Conservation (phyloP, 2,888 invertebrate species). For the Spisula subtruncata region DNA sequence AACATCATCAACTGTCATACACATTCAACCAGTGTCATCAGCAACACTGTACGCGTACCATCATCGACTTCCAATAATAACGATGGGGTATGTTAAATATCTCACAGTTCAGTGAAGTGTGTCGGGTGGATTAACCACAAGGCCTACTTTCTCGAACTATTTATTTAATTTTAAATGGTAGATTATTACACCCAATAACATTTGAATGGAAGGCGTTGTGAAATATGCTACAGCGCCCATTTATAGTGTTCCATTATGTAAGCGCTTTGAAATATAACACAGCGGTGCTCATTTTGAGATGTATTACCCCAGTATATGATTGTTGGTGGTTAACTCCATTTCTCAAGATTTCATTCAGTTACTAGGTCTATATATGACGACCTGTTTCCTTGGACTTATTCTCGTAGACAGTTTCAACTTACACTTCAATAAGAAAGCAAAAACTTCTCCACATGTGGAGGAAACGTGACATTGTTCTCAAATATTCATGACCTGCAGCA, state of each 20-base stretch:
- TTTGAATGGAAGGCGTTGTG: constrained; percentile 22
- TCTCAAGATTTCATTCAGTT: too few species aligned
- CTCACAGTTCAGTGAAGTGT: neutral
- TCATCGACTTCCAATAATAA: constrained; percentile 4
- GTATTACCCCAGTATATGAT: too few species aligned
- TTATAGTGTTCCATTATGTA: neutral
- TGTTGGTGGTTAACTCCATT: too few species aligned
- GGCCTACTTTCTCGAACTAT: neutral
- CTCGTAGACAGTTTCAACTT: too few species aligned
- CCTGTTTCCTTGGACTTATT: too few species aligned
- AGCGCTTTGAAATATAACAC: too few species aligned
- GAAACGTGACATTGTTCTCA: too few species aligned
- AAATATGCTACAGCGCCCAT: neutral
- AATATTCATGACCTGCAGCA: too few species aligned
- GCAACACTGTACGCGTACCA: neutral
- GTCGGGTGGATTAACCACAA: constrained; percentile 1
- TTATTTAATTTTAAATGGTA: neutral
- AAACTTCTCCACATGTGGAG: too few species aligned
- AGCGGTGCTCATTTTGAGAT: too few species aligned
- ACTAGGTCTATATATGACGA: too few species aligned
- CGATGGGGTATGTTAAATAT: neutral
- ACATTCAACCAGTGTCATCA: neutral
- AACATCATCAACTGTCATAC: neutral
- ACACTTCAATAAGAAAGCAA: too few species aligned
- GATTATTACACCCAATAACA: neutral